These are phyloP conservation scores for Microctonus hyperodae DNA, from an alignment of 2,888 invertebrate genomes.

Conservation along the genomic window DNA sequence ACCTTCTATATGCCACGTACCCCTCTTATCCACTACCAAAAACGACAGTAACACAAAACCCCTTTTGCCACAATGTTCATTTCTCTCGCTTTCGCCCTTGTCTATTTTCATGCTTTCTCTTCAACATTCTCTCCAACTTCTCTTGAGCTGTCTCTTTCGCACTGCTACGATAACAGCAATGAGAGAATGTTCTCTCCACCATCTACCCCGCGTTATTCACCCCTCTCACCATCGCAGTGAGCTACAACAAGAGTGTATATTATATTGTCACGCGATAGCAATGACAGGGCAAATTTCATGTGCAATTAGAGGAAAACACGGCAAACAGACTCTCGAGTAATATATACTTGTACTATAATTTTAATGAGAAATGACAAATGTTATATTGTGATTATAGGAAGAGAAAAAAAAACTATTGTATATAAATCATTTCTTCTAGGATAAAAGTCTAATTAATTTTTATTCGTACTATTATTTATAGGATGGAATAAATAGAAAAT, in stretches of 20 bases:
- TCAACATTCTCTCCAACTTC: constrained; percentile 1
- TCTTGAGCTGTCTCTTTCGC: constrained; percentile 6
- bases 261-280: constrained; percentile 47
- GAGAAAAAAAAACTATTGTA: background rate
- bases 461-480: background rate
- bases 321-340: constrained; percentile 21
- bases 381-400: background rate
- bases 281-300: constrained; percentile 54
- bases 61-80: background rate
- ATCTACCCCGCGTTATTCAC: too few relatives aligned
- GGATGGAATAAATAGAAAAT: background rate
- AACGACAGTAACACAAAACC: constrained; percentile 32
- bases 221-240: constrained; percentile 1
- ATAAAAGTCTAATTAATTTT: too few relatives aligned
- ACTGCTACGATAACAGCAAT: constrained; percentile 23
- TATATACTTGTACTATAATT: constrained; percentile 17
- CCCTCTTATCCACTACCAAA: constrained; percentile 25
- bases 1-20: constrained; percentile 38
- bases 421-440: background rate
- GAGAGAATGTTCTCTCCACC: too few relatives aligned
- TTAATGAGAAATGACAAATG: background rate
- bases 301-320: constrained; percentile 53
- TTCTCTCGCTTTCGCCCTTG: constrained; percentile 12
- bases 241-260: constrained; percentile 36
- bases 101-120: background rate